phyloP scores from a whole-genome alignment of 2,797 vertebrate genomes.

The Sebastolobus altivelis region DNA sequence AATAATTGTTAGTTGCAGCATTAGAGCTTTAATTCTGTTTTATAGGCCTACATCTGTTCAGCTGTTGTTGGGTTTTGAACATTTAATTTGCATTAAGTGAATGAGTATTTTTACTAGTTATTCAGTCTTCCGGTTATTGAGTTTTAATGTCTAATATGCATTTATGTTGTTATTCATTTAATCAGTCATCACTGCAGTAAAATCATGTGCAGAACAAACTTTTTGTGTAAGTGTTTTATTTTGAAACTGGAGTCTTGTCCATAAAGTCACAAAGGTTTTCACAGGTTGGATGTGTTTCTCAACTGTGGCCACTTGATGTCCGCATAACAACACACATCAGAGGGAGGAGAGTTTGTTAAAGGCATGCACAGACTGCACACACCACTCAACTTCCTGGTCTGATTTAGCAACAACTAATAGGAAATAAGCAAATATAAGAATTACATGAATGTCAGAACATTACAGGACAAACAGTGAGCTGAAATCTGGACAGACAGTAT shows the following conservation, averaged over 20 bases:
- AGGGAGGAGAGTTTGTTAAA: background rate
- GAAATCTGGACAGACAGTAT: background rate
- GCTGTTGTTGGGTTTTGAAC: no score
- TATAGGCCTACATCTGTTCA: no score
- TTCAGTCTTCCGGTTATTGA: no score
- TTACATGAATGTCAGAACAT: background rate
- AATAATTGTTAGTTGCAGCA: no score
- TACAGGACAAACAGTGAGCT: background rate
- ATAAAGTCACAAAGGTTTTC: no score
- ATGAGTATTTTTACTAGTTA: no score
- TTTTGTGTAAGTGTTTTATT: background rate
- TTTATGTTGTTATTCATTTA: background rate
- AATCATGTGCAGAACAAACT: background rate
- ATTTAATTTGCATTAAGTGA: no score
- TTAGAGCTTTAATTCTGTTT: no score
- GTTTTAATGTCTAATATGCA: no score
- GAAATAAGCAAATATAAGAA: background rate
- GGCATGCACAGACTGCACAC: background rate
- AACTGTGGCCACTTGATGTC: background rate
- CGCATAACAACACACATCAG: background rate
- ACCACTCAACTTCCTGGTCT: background rate
- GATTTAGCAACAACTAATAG: background rate
- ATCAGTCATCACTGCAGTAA: background rate
- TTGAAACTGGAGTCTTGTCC: background rate
- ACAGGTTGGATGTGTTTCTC: background rate